Base-by-base conservation (phyloP, 2,113 vertebrate genomes). In the Ictalurus furcatus region DNA sequence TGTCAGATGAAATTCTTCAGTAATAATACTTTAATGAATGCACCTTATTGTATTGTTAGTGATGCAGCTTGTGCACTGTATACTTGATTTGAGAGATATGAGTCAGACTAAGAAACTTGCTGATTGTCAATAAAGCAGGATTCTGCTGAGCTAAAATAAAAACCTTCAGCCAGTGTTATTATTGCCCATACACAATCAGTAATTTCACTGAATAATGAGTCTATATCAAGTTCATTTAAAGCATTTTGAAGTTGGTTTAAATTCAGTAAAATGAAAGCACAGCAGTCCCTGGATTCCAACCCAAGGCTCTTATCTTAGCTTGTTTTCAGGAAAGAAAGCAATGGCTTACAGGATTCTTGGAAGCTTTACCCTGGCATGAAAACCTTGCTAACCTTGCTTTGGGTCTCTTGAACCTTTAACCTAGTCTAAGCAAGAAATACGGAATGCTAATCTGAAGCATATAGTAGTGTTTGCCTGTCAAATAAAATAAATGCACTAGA, bases 151-250 rank as follows among this genome's bases (percentile, higher is more conserved):
- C 90, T 79, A 48, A 87, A 85, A 87, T 90, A 93, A 94, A 94
- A 90, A 91, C 92, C 90, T 86, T 88, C 91, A 86, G 59, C 9
- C 61, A 80, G 25, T 67, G 30, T 88, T 92, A 93, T 92, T 93
- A 92, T 94, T 95, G 93, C 94, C 92, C 92, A 94, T 93, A 94
- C 94, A 94, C 92, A 91, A 92, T 94, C 92, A 92, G 85, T 93
- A 91, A 93, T 93, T 94, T 90, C 92, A 90, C 90, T 92, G 89
- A 90, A 84, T 74, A 84, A 88, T 84, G 56, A 88, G 16, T 63
- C 56, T 76, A 9, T 63, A 52, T 84, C 7, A 84, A 63, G 71
- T 83, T 59, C 9, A 76, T 88, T 84, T 76, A 52, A 88, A 76
- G 4, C 37, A 63, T 19, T 34, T 63, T 59, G 17, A 84, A 83